Evolutionary conservation across 1,140 invertebrate genomes (phyloP).

Genomic region (Schlechtendalia chinensis): DNA sequence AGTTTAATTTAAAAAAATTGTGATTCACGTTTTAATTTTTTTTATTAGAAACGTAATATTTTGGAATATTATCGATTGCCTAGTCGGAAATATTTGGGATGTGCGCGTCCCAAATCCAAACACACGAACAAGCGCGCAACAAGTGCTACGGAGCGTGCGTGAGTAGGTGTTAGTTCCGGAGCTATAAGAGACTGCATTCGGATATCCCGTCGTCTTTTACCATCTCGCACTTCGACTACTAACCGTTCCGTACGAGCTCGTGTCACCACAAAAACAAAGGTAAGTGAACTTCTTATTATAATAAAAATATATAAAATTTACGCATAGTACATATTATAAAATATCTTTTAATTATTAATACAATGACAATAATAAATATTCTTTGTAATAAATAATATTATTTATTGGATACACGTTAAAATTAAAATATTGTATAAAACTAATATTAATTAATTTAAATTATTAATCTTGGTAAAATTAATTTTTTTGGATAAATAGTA

Average conservation of each 20-base stretch:
- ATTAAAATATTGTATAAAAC: no score
- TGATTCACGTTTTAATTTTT: neutral
- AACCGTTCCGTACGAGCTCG: conserved; percentile 1
- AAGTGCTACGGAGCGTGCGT: conserved; percentile 42
- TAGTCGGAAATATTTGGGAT: conserved; percentile 28
- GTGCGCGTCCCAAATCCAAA: conserved; percentile 27
- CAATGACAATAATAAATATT: no score
- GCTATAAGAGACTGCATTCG: conserved; percentile 47
- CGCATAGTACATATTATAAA: neutral
- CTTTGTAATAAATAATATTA: no score
- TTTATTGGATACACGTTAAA: no score
- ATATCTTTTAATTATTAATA: no score
- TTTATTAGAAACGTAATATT: neutral
- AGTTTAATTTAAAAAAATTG: neutral
- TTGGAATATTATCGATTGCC: neutral
- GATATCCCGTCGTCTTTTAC: conserved; percentile 33
- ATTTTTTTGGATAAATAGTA: no score
- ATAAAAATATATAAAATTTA: neutral
- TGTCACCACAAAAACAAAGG: conserved; percentile 9
- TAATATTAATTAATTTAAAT: no score
- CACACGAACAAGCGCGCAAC: conserved; percentile 29
- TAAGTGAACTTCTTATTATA: conserved; percentile 6
- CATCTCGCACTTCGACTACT: conserved; percentile 32
- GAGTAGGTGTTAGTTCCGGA: conserved; percentile 48
- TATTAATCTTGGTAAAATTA: no score